Percentiles rank a stretch among this genome's conserved stretches.
Conservation (phyloP, 2,797 vertebrate species). For the Dallia pectoralis region DNA sequence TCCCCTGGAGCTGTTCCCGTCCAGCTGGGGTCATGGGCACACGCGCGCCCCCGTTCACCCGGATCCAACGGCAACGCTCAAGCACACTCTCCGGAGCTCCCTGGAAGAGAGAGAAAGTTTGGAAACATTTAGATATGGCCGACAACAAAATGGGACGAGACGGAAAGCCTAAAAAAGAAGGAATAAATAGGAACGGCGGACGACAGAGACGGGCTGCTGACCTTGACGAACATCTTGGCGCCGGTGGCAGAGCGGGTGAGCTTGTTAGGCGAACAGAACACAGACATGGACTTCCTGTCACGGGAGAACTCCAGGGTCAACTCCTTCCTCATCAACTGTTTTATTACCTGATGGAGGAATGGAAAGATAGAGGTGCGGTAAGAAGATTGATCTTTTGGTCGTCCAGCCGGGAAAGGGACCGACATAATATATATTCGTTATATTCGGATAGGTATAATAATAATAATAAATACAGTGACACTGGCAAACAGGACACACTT, state of each 20-base stretch:
- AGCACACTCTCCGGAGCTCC: constrained; percentile 78
- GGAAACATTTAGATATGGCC: no score
- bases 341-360: constrained; percentile 68
- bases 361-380: not conserved
- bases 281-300: constrained; percentile 82
- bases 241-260: constrained; percentile 63
- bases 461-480: constrained; percentile 7
- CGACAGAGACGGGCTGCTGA: constrained; percentile 26
- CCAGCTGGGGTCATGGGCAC: constrained; percentile 60
- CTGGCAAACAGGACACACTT: constrained; percentile 33
- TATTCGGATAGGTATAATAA: not conserved
- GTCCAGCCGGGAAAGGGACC: not conserved
- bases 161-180: not conserved
- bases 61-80: constrained; percentile 71
- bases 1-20: constrained; percentile 70
- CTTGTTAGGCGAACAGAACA: constrained; percentile 77
- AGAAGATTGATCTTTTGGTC: not conserved
- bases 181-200: not conserved
- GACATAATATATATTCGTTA: no score
- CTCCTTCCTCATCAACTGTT: constrained; percentile 79
- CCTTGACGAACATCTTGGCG: constrained; percentile 80
- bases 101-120: constrained; percentile 41
- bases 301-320: constrained; percentile 79
- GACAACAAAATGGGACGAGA: not conserved
- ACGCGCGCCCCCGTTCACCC: constrained; percentile 56